Evolutionary conservation across 1,140 invertebrate species (phyloP), one percentile per base, ranked within the genome.

Genomic region (Sinonovacula constricta): DNA sequence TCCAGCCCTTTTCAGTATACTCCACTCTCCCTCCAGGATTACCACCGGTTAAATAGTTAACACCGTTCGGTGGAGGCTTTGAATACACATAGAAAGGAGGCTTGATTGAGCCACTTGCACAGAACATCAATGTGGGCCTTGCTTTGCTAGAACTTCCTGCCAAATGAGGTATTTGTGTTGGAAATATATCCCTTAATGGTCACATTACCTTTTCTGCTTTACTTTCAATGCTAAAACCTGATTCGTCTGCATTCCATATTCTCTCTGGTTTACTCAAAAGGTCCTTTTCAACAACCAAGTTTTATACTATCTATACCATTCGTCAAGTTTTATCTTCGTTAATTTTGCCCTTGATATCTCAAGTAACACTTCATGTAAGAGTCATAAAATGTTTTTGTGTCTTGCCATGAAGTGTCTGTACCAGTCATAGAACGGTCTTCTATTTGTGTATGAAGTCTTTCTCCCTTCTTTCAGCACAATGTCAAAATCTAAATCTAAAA

Each of bases 221-320:
- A 60, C 69, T 71, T 30, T 56, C 34, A 12, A 60, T 3, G 12
- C 28, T 36, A 45, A 71, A 71, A 45, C 69, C 31, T 10, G 69
- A 28, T 60, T 71, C 69, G 60, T 49, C 69, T 51, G 69, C 69
- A 49, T 71, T 71, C 54, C 69, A 59, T 18, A 71, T 71, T 45
- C 34, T 15, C 49, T 71, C 54, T 26, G 69, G 56, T n/a, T 62
- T 62, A 62, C 33, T 4, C 26, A 62, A 30, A n/a, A 62, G 28
- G 14, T 30, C 31, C 4, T 62, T 10, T 7, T 62, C 10, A 12
- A 28, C 7, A 5, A 62, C 3, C 7, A 62, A 62, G 7, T 12
- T 30, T 18, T 62, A n/a, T 62, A 62, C 4, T 28, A 22, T 7
- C 26, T 4, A 62, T 12, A 62, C 59, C 59, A 62, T 5, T 30